Base-by-base conservation (phyloP, 92 coral and sea anemone genomes). In the Phenganax marumi region DNA sequence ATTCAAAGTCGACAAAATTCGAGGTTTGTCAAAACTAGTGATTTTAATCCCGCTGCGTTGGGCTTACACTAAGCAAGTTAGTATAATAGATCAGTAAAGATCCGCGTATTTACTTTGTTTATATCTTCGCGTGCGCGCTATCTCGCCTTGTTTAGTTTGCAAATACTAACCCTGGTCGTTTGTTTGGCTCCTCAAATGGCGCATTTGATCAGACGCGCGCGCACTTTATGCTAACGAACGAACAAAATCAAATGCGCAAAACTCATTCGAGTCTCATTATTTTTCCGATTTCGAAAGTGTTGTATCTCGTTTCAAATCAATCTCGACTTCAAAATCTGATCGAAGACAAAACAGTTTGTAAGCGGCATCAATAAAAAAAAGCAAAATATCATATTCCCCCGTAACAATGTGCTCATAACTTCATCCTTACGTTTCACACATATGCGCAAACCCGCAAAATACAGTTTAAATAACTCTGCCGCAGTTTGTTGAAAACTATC, bases 11-110 rank as follows among this genome's bases (percentile, higher is more conserved):
- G 79, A 50, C 9, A 33, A 33, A 33, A 33, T 33, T 33, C 46
- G 48, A 76, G 81, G 81, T 76, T 76, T 57, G 81, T 76, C 50
- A 18, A 50, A 76, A 76, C 49, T 66, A 66, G 81, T 76, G 81
- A 24, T 43, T 62, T 76, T 76, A 76, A 76, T 55, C 81, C 81
- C 65, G 68, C 81, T 76, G 81, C 14, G 81, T 39, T 8, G 2
- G n/a, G 25, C 65, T 47, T 56, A 26, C 68, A 0, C 72, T 66
- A 23, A 68, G 68, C 51, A 50, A 73, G 78, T 73, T 73, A 60
- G 63, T 75, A 21, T 24, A 60, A 54, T 53, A 24, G 66, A 48
- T 21, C 63, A 56, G 63, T 26, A 75, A 64, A 23, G 48, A 23
- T 26, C 48, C 14, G 8, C 33, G 54, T 75, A 75, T 75, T 75